Base-by-base conservation (phyloP, 2,797 vertebrate species). In the Linurgus olivaceus region DNA sequence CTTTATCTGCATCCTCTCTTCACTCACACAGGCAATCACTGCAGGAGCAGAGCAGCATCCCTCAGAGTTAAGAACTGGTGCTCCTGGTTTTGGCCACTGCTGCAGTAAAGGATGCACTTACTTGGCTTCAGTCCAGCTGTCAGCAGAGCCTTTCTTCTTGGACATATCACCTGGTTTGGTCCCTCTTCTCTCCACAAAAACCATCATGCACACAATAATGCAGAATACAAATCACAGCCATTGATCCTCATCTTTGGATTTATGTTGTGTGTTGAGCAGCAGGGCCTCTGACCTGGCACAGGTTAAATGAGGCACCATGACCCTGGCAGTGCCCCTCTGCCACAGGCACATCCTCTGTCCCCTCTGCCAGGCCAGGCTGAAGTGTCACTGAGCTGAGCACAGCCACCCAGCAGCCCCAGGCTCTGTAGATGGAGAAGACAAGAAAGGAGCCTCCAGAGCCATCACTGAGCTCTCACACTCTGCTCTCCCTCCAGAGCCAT, bases 231-330 rank as follows among this genome's bases (percentile, higher is more conserved):
- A 58, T 28, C 58, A 72, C 2, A 7, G 70, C 25, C 86, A n/a
- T 62, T 77, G 54, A 68, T 42, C 54, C 66, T 57, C 48, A 40
- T 17, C 86, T 51, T 54, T 50, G 38, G 48, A 70, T 19, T 44
- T 10, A 7, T 2, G 6, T 0, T 0, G 12, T 11, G 48, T 19
- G 48, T 9, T 31, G 40, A 65, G 50, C 71, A 54, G 58, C 51
- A 75, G 66, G 61, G 31, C 26, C 52, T 61, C n/a, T 40, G 8
- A 42, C 17, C n/a, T 51, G 89, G 54, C 65, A n/a, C 40, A 52
- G 40, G 18, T 0, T 33, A 4, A 16, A 16, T 7, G 54, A 10
- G 54, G 0, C 9, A 65, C 50, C 75, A 17, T 3, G 31, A 11
- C 3, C 45, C 58, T 28, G 47, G 37, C 35, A 51, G 37, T 33